A percentile compares a stretch with the other conserved stretches of the same genome.
Conservation (phyloP, 2,888 invertebrate genomes). For the Dioctria linearis region DNA sequence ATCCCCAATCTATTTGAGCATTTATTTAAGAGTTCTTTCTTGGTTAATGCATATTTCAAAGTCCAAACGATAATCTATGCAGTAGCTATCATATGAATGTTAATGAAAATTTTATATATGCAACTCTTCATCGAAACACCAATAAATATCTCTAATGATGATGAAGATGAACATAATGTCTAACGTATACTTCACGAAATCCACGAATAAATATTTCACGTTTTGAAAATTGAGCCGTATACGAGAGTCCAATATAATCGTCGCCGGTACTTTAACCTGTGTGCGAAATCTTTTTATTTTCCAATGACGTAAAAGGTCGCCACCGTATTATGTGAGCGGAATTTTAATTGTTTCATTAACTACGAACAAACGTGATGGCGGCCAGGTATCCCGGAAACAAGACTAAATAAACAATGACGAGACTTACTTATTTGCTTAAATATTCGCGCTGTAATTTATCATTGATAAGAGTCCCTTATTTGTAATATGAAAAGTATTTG, state of each 20-base stretch:
- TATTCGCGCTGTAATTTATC: not conserved
- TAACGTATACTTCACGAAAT: not conserved
- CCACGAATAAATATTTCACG: not conserved
- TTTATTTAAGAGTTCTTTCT: too few species aligned
- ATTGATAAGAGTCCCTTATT: not conserved
- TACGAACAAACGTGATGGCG: conserved; percentile 24
- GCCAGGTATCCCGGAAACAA: conserved; percentile 42
- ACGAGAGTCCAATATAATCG: not conserved
- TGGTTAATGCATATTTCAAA: too few species aligned
- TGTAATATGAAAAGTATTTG: not conserved
- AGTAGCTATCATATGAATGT: not conserved
- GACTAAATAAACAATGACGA: conserved; percentile 11
- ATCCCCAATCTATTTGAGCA: too few species aligned
- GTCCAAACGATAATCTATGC: not conserved
- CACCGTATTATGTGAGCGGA: conserved; percentile 3
- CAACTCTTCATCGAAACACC: not conserved
- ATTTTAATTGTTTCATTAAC: conserved; percentile 24
- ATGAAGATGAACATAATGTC: not conserved
- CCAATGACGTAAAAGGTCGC: conserved; percentile 31
- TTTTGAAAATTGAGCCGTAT: not conserved
- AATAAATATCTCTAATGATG: not conserved
- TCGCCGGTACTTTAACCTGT: conserved; percentile 23
- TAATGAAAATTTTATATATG: not conserved
- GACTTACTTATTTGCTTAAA: not conserved
- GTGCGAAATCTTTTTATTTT: conserved; percentile 23